Conservation (phyloP, 2,113 vertebrate genomes). For the Edolisoma coerulescens region DNA sequence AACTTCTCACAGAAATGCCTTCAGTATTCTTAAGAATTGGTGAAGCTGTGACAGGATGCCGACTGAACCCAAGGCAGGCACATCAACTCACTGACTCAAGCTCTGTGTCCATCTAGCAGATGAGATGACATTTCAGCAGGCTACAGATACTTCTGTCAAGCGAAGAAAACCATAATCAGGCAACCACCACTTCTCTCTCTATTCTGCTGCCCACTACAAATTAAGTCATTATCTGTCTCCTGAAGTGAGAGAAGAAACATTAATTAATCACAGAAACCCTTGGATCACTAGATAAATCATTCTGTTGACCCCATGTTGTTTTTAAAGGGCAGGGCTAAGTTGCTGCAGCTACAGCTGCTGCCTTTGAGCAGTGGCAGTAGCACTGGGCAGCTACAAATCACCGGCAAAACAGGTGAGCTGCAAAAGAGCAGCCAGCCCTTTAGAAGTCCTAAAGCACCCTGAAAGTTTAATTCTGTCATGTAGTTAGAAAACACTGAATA, state of each 20-base stretch:
- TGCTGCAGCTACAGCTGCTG: slow-evolving; percentile 1
- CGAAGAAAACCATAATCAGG: background rate
- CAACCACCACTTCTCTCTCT: background rate
- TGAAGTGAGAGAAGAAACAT: background rate
- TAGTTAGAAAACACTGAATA: slow-evolving; percentile 63
- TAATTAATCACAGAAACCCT: slow-evolving; percentile 25
- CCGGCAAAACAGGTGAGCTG: background rate
- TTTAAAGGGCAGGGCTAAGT: slow-evolving; percentile 50
- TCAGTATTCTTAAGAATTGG: background rate
- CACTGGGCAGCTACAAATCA: slow-evolving; percentile 26
- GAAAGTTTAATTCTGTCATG: slow-evolving; percentile 56
- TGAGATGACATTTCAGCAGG: background rate
- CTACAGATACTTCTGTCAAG: background rate
- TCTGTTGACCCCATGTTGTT: background rate
- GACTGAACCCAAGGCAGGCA: background rate
- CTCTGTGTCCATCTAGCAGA: background rate
- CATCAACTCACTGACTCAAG: slow-evolving; percentile 4
- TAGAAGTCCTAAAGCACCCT: slow-evolving; percentile 8
- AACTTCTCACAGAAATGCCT: slow-evolving; percentile 33
- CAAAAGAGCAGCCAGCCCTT: background rate
- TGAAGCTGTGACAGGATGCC: background rate
- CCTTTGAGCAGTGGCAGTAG: slow-evolving; percentile 19
- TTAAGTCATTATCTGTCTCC: background rate
- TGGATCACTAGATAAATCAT: slow-evolving; percentile 9
- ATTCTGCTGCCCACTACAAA: background rate